Percentiles rank a stretch among this genome's conserved stretches.
Evolutionary conservation across 2,113 vertebrate species (phyloP).

Genomic region (Onychostruthus taczanowskii): DNA sequence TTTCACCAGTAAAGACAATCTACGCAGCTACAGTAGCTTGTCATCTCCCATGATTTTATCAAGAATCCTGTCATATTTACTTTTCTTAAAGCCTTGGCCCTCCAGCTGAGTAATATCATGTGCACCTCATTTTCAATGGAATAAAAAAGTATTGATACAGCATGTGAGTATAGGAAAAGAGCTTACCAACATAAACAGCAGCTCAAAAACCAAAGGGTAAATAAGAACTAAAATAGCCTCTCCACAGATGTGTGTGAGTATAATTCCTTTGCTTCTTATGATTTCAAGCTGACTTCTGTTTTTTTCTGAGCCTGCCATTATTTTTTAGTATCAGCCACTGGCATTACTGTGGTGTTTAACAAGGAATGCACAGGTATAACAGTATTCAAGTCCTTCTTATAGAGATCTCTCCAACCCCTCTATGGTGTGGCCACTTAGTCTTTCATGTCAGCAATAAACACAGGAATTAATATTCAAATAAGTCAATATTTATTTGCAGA

Average conservation of each 20-base stretch:
- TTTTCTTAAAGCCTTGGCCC: background rate
- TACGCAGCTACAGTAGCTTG: background rate
- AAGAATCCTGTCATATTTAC: background rate
- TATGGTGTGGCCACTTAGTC: background rate
- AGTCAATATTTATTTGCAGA: background rate
- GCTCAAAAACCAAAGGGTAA: background rate
- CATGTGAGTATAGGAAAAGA: background rate
- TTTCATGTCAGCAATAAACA: background rate
- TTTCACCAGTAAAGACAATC: background rate
- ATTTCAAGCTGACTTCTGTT: background rate
- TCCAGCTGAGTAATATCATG: background rate
- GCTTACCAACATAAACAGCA: background rate
- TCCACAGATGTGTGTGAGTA: background rate
- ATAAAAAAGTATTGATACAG: background rate
- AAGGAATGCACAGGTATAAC: fast-evolving
- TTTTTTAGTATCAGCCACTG: background rate
- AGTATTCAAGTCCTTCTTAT: background rate
- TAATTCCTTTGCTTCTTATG: background rate
- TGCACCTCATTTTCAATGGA: background rate
- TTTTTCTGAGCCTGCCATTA: background rate
- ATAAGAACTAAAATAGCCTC: background rate
- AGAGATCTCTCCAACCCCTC: background rate
- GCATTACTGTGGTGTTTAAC: background rate
- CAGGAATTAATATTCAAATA: background rate
- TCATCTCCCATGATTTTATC: background rate